phyloP scores from a whole-genome alignment of 2,888 invertebrate genomes.

The Drosophila koepferae region DNA sequence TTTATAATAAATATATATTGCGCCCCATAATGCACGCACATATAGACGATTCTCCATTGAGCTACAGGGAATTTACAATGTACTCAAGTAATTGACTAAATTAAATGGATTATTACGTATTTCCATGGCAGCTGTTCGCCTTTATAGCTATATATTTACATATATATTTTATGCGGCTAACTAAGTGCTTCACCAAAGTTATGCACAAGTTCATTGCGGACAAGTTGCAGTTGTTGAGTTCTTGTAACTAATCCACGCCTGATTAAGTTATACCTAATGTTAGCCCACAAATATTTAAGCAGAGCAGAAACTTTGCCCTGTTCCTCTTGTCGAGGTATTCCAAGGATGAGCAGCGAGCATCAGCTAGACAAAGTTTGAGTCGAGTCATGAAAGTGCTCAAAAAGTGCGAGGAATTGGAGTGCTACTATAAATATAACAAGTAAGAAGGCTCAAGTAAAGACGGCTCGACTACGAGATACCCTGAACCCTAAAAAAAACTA shows the following conservation, averaged over 20 bases:
- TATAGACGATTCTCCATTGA: background rate
- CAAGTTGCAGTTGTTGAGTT: constrained; percentile 3
- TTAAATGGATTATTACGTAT: constrained; percentile 26
- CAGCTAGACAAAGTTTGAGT: constrained; percentile 24
- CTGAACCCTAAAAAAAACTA: no score
- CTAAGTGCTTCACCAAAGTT: constrained; percentile 29
- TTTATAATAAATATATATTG: constrained; percentile 27
- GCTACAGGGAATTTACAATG: background rate
- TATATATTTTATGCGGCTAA: constrained; percentile 23
- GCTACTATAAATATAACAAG: no score
- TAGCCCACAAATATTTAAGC: constrained; percentile 14
- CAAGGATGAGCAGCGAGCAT: constrained; percentile 8
- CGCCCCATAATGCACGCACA: background rate
- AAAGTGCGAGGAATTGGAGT: constrained; percentile 6
- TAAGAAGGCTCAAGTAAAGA: no score
- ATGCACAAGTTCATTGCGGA: constrained; percentile 12
- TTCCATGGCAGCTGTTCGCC: background rate
- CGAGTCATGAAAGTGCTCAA: constrained; percentile 7
- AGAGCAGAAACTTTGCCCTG: constrained; percentile 11
- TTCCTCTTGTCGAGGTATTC: constrained; percentile 13
- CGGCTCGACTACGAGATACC: no score
- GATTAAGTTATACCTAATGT: constrained; percentile 28
- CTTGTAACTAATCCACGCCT: constrained; percentile 38
- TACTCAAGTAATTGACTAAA: constrained; percentile 42
- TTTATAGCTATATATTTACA: background rate